Percentiles rank a stretch among this genome's conserved stretches.
These are phyloP conservation scores for Ariolimax columbianus DNA, from an alignment of 2,888 invertebrate genomes.

Conservation along the genomic window DNA sequence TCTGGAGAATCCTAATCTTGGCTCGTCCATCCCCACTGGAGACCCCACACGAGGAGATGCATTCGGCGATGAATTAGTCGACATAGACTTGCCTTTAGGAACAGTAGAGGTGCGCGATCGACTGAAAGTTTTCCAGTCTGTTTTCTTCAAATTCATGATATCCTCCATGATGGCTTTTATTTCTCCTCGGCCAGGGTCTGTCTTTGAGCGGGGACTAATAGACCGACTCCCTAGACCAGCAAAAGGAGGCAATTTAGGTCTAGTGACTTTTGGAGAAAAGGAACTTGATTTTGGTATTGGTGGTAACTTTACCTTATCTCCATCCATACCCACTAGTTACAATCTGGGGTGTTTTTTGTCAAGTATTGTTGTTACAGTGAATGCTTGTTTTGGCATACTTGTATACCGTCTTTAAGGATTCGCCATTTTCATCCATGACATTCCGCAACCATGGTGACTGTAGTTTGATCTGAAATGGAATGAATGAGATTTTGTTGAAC, in stretches of 20 bases:
- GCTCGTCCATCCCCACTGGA: conserved; percentile 60
- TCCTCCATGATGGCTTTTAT: conserved; percentile 73
- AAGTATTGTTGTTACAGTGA: not conserved
- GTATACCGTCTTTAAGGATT: conserved; percentile 14
- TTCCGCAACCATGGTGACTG: not conserved
- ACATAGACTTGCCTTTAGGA: conserved; percentile 64
- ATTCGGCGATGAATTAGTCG: conserved; percentile 69
- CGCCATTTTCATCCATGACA: conserved; percentile 6
- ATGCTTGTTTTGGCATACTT: not conserved
- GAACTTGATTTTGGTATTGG: conserved; percentile 60
- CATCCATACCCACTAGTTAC: conserved; percentile 51
- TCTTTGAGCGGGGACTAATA: conserved; percentile 66
- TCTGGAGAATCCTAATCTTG: conserved; percentile 62
- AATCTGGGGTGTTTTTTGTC: not conserved
- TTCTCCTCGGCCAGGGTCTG: conserved; percentile 71
- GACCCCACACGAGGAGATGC: conserved; percentile 69
- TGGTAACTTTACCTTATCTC: conserved; percentile 54
- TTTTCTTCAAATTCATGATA: conserved; percentile 71
- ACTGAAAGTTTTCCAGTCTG: conserved; percentile 68
- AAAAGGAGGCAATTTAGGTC: conserved; percentile 71
- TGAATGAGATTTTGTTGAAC: not conserved
- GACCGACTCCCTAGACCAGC: conserved; percentile 59
- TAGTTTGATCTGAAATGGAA: no score
- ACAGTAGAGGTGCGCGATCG: conserved; percentile 59
- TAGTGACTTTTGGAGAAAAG: conserved; percentile 70